A percentile compares a stretch with the other conserved stretches of the same genome.
Conservation (phyloP, 2,888 invertebrate genomes). For the Euzophera pinguis region DNA sequence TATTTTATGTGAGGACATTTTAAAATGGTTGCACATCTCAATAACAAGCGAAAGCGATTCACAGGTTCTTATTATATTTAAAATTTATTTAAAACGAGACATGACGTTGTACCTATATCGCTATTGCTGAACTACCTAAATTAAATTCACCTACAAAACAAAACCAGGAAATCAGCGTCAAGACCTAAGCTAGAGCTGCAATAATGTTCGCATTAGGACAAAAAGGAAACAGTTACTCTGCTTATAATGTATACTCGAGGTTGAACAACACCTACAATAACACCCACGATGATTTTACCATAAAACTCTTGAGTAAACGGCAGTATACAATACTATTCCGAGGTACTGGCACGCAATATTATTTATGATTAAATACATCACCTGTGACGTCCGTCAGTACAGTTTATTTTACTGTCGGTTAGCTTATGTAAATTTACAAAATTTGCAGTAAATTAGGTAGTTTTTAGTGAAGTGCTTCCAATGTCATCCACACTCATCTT, state of each 20-base stretch:
- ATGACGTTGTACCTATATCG: no score
- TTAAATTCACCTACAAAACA: background rate
- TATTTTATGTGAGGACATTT: no score
- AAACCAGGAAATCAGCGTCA: slow-evolving; percentile 18
- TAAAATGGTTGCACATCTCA: no score
- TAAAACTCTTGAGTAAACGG: slow-evolving; percentile 39
- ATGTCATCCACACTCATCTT: slow-evolving; percentile 83
- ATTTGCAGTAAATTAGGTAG: slow-evolving; percentile 36
- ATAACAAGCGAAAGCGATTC: no score
- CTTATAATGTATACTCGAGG: slow-evolving; percentile 41
- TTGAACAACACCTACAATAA: slow-evolving; percentile 53
- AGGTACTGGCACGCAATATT: slow-evolving; percentile 46
- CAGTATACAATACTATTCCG: slow-evolving; percentile 51
- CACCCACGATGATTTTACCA: slow-evolving; percentile 59
- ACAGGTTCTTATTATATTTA: no score
- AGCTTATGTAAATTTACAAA: slow-evolving; percentile 26
- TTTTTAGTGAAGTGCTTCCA: slow-evolving; percentile 37
- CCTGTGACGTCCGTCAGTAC: slow-evolving; percentile 29
- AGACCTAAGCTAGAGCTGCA: slow-evolving; percentile 10
- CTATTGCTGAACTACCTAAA: background rate
- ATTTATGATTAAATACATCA: slow-evolving; percentile 11
- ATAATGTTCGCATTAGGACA: slow-evolving; percentile 1
- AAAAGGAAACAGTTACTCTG: slow-evolving; percentile 45
- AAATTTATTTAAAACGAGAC: no score
- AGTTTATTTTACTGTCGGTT: slow-evolving; percentile 21